A percentile compares a stretch with the other conserved stretches of the same genome.
Evolutionary conservation across 2,888 invertebrate species (phyloP).

Genomic region (Amphipoea oculea): DNA sequence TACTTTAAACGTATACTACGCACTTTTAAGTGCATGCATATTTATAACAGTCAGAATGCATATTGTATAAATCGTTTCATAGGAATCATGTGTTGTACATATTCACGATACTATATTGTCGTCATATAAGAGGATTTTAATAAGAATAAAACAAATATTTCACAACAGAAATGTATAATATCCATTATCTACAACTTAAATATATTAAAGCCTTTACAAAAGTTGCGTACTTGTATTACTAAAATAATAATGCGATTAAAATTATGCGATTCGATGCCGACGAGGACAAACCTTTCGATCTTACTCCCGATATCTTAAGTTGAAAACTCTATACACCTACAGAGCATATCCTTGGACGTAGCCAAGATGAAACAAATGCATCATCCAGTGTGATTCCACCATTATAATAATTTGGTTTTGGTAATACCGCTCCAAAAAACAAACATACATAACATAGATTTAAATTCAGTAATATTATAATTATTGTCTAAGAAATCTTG

Average conservation of each 20-base stretch:
- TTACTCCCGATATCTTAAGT: conserved; percentile 39
- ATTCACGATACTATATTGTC: conserved; percentile 8
- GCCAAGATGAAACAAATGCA: background rate
- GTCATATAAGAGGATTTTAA: background rate
- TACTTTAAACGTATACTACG: conserved; percentile 13
- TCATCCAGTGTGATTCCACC: background rate
- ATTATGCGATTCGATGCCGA: conserved; percentile 33
- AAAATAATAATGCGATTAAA: conserved; percentile 57
- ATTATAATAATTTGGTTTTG: background rate
- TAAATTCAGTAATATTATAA: background rate
- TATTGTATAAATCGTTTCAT: background rate
- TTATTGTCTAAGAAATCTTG: conserved; percentile 23
- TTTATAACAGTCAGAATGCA: conserved; percentile 1
- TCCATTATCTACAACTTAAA: conserved; percentile 80
- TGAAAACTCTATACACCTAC: conserved; percentile 30
- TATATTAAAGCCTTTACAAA: conserved; percentile 84
- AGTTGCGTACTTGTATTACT: conserved; percentile 62
- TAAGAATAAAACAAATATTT: conserved; percentile 59
- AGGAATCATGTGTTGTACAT: conserved; percentile 26
- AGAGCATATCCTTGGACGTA: conserved; percentile 28
- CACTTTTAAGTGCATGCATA: conserved; percentile 37
- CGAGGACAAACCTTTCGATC: conserved; percentile 17
- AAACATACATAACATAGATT: background rate
- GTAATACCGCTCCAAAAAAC: background rate
- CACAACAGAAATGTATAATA: conserved; percentile 66